These are phyloP conservation scores for Hormiphora californensis DNA, from an alignment of 37 sponge, comb jelly and placozoan species.

Conservation along the genomic window DNA sequence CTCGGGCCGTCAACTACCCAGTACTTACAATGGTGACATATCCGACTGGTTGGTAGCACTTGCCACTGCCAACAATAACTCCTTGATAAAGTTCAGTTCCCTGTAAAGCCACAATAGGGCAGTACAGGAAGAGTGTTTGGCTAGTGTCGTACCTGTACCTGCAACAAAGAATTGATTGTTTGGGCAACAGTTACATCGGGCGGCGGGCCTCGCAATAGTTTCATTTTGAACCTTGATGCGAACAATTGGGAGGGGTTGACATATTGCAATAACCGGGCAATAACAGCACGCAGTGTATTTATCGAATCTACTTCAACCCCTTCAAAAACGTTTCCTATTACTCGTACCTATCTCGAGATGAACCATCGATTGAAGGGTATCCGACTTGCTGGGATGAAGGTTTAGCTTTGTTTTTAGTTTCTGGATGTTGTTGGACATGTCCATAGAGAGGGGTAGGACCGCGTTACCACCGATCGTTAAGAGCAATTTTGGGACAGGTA, in stretches of 20 bases:
- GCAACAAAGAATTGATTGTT: too few species aligned
- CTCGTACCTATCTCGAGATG: not conserved
- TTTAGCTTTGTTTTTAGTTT: slow-evolving; percentile 4
- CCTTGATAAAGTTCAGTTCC: slow-evolving; percentile 1
- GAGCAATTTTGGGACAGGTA: not conserved
- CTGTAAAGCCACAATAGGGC: slow-evolving; percentile 28
- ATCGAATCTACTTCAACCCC: not conserved
- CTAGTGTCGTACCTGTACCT: slow-evolving; percentile 1
- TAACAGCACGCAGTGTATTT: too few species aligned
- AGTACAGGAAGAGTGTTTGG: not conserved
- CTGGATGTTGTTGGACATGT: slow-evolving; percentile 39
- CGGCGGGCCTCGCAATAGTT: too few species aligned
- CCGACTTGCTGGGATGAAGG: slow-evolving; percentile 13
- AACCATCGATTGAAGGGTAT: not conserved
- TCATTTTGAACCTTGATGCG: too few species aligned
- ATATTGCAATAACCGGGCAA: too few species aligned
- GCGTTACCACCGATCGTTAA: slow-evolving; percentile 1
- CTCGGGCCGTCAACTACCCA: too few species aligned
- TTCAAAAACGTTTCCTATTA: not conserved
- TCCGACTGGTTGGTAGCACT: not conserved
- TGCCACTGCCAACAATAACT: not conserved
- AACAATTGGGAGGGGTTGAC: not conserved
- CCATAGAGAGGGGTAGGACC: not conserved
- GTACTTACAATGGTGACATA: not conserved
- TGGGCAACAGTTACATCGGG: too few species aligned